phyloP scores from a whole-genome alignment of 2,797 vertebrate genomes.

The Gymnoscopelus braueri region DNA sequence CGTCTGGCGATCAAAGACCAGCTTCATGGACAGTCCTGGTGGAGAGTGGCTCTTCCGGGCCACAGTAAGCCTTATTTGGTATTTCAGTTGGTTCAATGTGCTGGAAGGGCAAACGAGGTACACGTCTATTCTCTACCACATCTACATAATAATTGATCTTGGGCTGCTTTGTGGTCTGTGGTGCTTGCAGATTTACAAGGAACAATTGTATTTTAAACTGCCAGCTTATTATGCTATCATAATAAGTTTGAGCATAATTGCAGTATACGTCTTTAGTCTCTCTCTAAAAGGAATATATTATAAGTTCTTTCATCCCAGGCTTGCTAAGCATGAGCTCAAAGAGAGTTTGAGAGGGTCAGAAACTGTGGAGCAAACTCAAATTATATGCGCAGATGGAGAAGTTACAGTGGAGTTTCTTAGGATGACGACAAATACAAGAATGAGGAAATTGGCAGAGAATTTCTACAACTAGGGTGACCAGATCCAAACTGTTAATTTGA shows the following conservation, averaged over 20 bases:
- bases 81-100: conserved; percentile 92
- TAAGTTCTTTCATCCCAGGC: conserved; percentile 79
- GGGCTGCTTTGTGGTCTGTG: conserved; percentile 75
- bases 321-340: not conserved
- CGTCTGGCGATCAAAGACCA: conserved; percentile 77
- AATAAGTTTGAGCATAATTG: not conserved
- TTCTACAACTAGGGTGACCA: too few relatives aligned
- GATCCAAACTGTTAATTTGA: too few relatives aligned
- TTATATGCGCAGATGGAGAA: too few relatives aligned
- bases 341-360: fast-evolving
- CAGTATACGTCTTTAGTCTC: conserved; percentile 76
- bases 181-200: conserved; percentile 52
- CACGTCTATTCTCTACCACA: conserved; percentile 79
- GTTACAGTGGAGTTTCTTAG: conserved; percentile 9
- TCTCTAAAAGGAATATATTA: conserved; percentile 81
- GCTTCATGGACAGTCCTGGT: conserved; percentile 78
- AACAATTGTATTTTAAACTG: conserved; percentile 4
- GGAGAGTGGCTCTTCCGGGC: conserved; percentile 86
- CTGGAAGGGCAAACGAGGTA: conserved; percentile 63
- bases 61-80: conserved; percentile 86
- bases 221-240: not conserved
- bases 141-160: conserved; percentile 79
- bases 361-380: fast-evolving
- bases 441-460: conserved; percentile 70
- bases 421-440: conserved; percentile 59